A percentile compares a stretch with the other conserved stretches of the same genome.
These are phyloP conservation scores for Bombus sylvicola DNA, from an alignment of 1,140 invertebrate genomes.

Conservation along the genomic window DNA sequence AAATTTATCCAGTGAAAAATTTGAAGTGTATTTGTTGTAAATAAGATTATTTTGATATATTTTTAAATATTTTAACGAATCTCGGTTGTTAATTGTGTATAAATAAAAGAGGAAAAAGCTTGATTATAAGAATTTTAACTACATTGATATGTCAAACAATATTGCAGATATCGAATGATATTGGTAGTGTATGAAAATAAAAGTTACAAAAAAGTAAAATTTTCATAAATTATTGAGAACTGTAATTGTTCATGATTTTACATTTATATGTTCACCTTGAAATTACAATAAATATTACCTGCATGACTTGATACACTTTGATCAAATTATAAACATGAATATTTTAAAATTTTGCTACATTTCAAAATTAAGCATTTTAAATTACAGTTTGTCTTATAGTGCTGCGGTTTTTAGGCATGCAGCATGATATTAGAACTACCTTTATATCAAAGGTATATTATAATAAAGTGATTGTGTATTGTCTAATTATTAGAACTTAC, in stretches of 20 bases:
- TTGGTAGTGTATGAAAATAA: background rate
- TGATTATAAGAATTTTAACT: background rate
- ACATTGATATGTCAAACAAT: background rate
- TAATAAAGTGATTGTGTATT: background rate
- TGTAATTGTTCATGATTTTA: conserved; percentile 6
- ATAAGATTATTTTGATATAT: conserved; percentile 9
- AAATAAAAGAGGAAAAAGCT: background rate
- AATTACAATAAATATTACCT: conserved; percentile 44
- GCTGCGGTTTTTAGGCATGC: conserved; percentile 44
- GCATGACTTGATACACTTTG: conserved; percentile 15
- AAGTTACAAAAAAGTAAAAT: background rate
- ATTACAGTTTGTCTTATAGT: background rate
- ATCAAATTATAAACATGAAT: background rate
- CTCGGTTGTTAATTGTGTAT: conserved; percentile 30
- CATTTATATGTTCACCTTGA: conserved; percentile 30
- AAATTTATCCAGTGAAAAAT: background rate
- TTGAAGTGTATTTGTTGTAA: background rate
- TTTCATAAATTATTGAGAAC: background rate
- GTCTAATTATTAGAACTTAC: background rate
- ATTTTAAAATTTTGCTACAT: background rate
- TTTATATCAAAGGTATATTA: conserved; percentile 34
- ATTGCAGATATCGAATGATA: background rate
- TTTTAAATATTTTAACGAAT: conserved; percentile 21
- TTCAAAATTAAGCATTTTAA: background rate
- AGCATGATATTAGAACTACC: conserved; percentile 28